Percentiles rank a stretch among this genome's conserved stretches.
Conservation (phyloP, 2,113 vertebrate species). For the Anguilla rostrata region DNA sequence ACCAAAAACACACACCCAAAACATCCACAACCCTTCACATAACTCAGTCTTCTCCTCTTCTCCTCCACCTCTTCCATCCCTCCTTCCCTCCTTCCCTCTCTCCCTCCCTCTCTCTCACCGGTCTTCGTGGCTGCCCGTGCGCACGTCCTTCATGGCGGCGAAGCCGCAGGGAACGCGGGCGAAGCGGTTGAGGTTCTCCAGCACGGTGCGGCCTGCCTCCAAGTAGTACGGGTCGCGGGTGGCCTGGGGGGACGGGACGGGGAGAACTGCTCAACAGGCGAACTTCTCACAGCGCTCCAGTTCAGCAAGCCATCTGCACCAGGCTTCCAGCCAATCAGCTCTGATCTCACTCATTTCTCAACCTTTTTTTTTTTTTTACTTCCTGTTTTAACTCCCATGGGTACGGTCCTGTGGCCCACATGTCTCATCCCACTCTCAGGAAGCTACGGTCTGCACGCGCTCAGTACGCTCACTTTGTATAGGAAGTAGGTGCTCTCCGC, state of each 20-base stretch:
- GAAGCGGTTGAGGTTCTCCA: conserved; percentile 97
- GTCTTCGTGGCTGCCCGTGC: conserved; percentile 96
- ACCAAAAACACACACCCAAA: neutral
- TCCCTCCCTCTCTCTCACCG: conserved; percentile 69
- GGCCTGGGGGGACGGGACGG: conserved; percentile 67
- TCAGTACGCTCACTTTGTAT: conserved; percentile 82
- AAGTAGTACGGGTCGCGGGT: conserved; percentile 96
- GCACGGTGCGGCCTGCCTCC: conserved; percentile 92
- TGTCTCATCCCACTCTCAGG: no score
- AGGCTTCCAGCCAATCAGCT: neutral
- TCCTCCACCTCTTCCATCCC: neutral
- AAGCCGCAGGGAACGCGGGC: conserved; percentile 96
- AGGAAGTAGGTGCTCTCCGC: conserved; percentile 98
- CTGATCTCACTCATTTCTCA: neutral
- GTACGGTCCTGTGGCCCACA: neutral
- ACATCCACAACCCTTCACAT: neutral
- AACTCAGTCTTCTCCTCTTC: neutral
- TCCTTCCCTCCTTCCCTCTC: neutral
- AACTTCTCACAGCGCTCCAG: neutral
- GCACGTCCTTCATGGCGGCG: conserved; percentile 97
- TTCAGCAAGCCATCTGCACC: neutral
- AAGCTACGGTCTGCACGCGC: neutral
- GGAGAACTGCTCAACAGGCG: neutral
- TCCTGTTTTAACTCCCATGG: neutral
- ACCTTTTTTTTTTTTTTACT: neutral